Evolutionary conservation across 2,113 vertebrate genomes (phyloP).

Genomic region (Prolemur simus): DNA sequence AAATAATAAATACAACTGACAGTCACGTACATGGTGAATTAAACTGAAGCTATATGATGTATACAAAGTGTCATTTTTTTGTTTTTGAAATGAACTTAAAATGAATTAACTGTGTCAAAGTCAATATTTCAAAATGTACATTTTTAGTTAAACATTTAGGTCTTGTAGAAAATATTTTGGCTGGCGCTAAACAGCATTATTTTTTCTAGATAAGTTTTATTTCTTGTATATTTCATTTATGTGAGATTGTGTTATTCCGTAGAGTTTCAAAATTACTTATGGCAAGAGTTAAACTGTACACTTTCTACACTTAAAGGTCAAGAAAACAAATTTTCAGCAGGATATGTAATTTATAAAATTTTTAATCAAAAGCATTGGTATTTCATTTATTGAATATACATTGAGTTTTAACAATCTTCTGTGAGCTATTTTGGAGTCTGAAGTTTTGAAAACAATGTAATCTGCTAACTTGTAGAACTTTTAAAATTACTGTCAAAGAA

Average conservation of each 20-base stretch:
- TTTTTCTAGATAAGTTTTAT: conserved; percentile 19
- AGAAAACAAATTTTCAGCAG: not conserved
- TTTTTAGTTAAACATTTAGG: conserved; percentile 46
- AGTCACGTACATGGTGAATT: conserved; percentile 61
- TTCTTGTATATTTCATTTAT: conserved; percentile 28
- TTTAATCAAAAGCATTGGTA: not conserved
- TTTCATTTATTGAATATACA: not conserved
- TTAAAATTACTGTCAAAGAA: not conserved
- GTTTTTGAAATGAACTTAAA: conserved; percentile 66
- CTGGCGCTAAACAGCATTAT: not conserved
- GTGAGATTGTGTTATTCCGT: not conserved
- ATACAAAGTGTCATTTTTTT: conserved; percentile 55
- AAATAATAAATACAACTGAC: conserved; percentile 73
- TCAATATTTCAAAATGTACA: conserved; percentile 33
- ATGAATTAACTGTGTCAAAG: conserved; percentile 56
- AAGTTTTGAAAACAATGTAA: not conserved
- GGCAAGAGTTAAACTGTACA: not conserved
- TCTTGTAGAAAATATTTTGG: conserved; percentile 61
- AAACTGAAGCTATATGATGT: conserved; percentile 64
- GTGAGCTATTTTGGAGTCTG: not conserved
- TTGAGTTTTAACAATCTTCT: conserved; percentile 12
- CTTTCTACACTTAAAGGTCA: not conserved
- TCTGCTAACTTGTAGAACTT: not conserved
- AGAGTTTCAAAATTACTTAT: conserved; percentile 39
- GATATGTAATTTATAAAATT: not conserved